Base-by-base conservation (phyloP, 2,113 vertebrate species). In the Petroica traversi region DNA sequence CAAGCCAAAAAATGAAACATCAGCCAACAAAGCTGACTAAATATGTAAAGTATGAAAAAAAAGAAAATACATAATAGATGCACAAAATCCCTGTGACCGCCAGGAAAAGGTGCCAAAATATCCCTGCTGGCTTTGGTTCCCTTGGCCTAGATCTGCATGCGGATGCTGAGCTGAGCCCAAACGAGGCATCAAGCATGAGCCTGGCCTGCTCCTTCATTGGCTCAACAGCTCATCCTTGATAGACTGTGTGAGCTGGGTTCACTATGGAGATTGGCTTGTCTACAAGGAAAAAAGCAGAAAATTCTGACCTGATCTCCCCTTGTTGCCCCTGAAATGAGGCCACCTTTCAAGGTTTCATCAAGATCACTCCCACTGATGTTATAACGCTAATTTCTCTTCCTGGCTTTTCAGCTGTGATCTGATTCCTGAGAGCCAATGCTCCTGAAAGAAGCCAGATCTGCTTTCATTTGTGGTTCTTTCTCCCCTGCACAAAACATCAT, bases 61-160 rank as follows among this genome's bases (percentile, higher is more conserved):
- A 93, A 72, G 49, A 95, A 97, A 96, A 95, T 91, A 62, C 58
- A 55, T 91, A 89, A 89, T 68, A 96, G 76, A 88, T 94, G 80
- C 1, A 63, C 7, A 19, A 97, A 78, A 79, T 89, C 83, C 83
- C 41, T 69, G 63, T 67, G 71, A 72, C 61, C 0, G 3, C 91
- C 89, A 95, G 83, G 49, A 94, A 86, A 63, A 34, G 7, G 48
- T 64, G 94, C 94, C 87, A 96, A 85, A 96, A 85, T 91, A 72
- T 84, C 46, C 45, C 41, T 62, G 18, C 59, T 95, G 85, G 76
- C 76, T 87, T 92, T 57, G 64, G 48, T 85, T 89, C 22, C 23
- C 34, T 85, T 96, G 54, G 69, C 72, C 81, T 62, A 52, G 51
- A 54, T 16, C 6, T 73, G 40, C 18, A 36, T 26, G 51, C 0